phyloP scores from a whole-genome alignment of 2,113 vertebrate species.

The Pampusana beccarii region DNA sequence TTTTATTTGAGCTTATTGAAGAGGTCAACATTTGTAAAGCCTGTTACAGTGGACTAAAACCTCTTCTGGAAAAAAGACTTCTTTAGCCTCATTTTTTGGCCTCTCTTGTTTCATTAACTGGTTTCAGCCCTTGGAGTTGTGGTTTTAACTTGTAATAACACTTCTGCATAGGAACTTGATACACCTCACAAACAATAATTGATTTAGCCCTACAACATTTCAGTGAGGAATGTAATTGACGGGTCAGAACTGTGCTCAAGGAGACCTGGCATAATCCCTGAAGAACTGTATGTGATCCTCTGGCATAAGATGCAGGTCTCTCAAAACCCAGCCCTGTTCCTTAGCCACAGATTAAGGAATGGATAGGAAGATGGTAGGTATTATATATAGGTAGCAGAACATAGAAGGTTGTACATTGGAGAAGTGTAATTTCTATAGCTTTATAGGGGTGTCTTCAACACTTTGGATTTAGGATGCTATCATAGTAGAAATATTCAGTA shows the following conservation, averaged over 20 bases:
- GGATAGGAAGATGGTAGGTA: not conserved
- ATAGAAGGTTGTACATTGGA: not conserved
- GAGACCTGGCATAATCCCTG: not conserved
- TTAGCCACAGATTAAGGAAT: not conserved
- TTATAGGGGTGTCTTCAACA: not conserved
- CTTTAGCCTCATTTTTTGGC: not conserved
- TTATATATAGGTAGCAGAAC: not conserved
- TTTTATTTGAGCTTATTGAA: not conserved
- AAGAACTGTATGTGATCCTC: not conserved
- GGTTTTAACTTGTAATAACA: not conserved
- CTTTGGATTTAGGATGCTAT: not conserved
- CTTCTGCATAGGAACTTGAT: not conserved
- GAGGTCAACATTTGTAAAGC: not conserved
- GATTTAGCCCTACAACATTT: not conserved
- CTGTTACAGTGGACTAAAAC: not conserved
- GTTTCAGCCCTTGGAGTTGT: not conserved
- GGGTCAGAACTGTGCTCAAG: not conserved
- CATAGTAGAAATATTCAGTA: not conserved
- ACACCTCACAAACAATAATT: rapidly evolving
- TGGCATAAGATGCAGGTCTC: not conserved
- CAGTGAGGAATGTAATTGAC: not conserved
- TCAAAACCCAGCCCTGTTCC: not conserved
- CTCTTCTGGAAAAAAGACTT: not conserved
- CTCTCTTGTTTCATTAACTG: not conserved
- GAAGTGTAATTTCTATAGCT: not conserved